Conservation (phyloP, 2,797 vertebrate genomes). For the Eulemur mongoz region DNA sequence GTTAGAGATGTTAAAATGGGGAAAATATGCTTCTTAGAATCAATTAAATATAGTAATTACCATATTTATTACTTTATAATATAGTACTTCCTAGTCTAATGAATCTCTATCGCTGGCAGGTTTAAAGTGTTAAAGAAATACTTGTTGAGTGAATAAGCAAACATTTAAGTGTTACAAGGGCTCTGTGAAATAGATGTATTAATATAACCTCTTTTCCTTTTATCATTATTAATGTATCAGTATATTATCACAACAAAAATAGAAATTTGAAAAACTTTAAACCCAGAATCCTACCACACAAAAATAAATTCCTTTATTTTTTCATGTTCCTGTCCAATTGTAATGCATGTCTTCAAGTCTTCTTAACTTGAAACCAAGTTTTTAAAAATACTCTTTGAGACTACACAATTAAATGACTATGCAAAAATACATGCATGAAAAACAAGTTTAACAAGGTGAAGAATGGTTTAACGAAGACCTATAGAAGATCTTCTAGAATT, state of each 20-base stretch:
- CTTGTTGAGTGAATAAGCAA: not conserved
- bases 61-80: slow-evolving; percentile 31
- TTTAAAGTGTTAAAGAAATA: slow-evolving; percentile 4
- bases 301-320: not conserved
- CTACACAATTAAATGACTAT: slow-evolving; percentile 39
- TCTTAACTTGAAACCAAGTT: slow-evolving; percentile 29
- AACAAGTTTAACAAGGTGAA: slow-evolving; percentile 26
- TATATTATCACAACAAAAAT: not conserved
- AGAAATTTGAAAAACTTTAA: slow-evolving; percentile 13
- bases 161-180: not conserved
- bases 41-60: not conserved
- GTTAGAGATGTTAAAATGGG: not conserved
- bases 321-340: not conserved
- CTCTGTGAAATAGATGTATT: not conserved
- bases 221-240: not conserved
- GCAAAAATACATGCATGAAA: not conserved
- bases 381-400: slow-evolving; percentile 29
- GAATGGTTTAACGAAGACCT: not conserved
- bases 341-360: not conserved
- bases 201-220: not conserved
- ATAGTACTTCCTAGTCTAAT: not conserved
- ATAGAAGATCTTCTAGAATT: not conserved
- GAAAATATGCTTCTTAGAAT: not conserved
- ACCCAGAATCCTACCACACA: not conserved
- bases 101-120: not conserved